Conservation (phyloP, 2,797 vertebrate genomes). For the Malurus leucopterus region DNA sequence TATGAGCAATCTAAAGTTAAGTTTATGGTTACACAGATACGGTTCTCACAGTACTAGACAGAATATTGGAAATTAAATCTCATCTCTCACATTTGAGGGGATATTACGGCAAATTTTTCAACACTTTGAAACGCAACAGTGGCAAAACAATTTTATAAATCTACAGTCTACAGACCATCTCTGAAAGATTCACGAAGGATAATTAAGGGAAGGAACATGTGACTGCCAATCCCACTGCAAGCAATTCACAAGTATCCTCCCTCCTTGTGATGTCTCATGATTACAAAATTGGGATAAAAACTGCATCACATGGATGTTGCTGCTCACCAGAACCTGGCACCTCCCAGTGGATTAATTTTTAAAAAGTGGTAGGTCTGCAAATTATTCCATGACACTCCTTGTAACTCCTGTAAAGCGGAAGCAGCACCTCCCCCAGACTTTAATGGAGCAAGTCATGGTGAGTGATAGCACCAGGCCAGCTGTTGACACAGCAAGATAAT, state of each 20-base stretch:
- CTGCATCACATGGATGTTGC: background rate
- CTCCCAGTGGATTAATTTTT: background rate
- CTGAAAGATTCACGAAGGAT: background rate
- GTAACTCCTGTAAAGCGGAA: background rate
- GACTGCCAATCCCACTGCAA: background rate
- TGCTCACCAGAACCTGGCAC: background rate
- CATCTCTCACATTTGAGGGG: background rate
- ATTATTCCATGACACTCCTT: background rate
- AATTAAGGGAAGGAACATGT: background rate
- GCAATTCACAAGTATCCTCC: background rate
- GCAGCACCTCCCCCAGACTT: background rate
- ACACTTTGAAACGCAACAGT: background rate
- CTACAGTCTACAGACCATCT: accelerated
- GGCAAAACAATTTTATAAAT: background rate
- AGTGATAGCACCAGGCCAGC: background rate
- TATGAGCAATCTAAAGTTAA: background rate
- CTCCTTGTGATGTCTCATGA: background rate
- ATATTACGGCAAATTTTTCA: background rate
- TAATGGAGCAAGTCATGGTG: background rate
- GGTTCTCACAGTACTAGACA: background rate
- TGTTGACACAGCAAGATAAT: constrained; percentile 47
- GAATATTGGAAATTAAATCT: background rate
- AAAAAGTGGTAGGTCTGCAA: background rate
- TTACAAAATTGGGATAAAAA: background rate
- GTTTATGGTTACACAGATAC: background rate